Conservation (phyloP, 2,797 vertebrate genomes). For the Clamator glandarius region DNA sequence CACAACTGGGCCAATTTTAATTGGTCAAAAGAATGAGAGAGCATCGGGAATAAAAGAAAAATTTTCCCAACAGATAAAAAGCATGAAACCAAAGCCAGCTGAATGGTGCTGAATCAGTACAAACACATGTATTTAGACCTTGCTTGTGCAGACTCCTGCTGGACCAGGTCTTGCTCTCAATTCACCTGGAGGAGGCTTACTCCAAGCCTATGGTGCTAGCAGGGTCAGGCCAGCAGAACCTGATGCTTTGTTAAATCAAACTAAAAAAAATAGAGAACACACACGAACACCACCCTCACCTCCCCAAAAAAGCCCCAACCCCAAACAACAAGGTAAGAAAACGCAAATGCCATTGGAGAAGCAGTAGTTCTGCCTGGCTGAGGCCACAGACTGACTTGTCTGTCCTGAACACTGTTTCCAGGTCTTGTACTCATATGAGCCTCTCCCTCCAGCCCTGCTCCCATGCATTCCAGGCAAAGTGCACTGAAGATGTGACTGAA, state of each 20-base stretch:
- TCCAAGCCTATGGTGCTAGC: neutral
- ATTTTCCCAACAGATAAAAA: neutral
- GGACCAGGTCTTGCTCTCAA: neutral
- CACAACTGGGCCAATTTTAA: neutral
- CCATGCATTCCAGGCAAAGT: constrained; percentile 19
- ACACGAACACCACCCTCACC: neutral
- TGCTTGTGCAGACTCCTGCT: neutral
- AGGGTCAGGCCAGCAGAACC: neutral
- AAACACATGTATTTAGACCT: neutral
- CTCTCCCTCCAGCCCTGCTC: neutral
- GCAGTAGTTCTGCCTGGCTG: neutral
- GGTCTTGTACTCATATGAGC: neutral
- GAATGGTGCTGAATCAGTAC: neutral
- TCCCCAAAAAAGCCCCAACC: no score
- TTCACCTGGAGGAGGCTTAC: neutral
- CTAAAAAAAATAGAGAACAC: neutral
- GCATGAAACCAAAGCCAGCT: constrained; percentile 44
- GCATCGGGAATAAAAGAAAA: neutral
- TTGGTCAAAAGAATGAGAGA: neutral
- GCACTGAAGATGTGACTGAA: constrained; percentile 18
- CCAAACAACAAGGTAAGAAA: neutral
- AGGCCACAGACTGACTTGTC: neutral
- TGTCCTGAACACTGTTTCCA: neutral
- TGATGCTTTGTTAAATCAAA: neutral
- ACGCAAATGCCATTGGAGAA: neutral